Evolutionary conservation across 2,113 vertebrate genomes (phyloP).

Genomic region (Nerophis lumbriciformis): DNA sequence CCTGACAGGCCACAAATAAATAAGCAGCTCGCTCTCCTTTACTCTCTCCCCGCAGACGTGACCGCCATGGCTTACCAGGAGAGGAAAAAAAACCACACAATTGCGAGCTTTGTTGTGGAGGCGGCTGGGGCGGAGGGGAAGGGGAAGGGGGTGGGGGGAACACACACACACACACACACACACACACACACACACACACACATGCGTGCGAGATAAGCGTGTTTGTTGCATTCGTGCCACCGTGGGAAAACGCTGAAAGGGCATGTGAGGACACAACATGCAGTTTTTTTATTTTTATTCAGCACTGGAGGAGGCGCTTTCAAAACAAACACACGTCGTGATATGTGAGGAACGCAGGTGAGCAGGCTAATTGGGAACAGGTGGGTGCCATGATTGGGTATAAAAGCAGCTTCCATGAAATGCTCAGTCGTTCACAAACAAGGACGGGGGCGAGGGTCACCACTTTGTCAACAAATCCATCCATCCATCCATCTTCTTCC

Average conservation of each 20-base stretch:
- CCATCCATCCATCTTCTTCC: too few relatives aligned
- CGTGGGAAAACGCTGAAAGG: slow-evolving; percentile 45
- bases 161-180: too few relatives aligned
- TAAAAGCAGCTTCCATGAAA: too few relatives aligned
- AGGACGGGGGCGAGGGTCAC: too few relatives aligned
- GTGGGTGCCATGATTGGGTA: too few relatives aligned
- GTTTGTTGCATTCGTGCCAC: slow-evolving; percentile 68
- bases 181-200: too few relatives aligned
- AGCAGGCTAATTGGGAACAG: too few relatives aligned
- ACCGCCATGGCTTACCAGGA: slow-evolving; percentile 61
- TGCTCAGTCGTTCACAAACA: too few relatives aligned
- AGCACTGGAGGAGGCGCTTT: background rate
- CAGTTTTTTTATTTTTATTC: background rate
- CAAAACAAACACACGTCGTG: background rate
- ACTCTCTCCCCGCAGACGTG: slow-evolving; percentile 51
- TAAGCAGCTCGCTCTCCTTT: slow-evolving; percentile 53
- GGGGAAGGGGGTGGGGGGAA: too few relatives aligned
- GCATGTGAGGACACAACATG: slow-evolving; percentile 40
- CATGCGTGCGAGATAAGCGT: slow-evolving; percentile 49
- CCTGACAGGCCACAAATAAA: slow-evolving; percentile 71
- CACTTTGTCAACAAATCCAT: too few relatives aligned
- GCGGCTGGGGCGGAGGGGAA: slow-evolving; percentile 32
- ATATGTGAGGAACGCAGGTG: too few relatives aligned
- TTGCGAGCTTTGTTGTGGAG: slow-evolving; percentile 50
- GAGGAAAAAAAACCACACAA: slow-evolving; percentile 43